Evolutionary conservation across 2,797 vertebrate genomes (phyloP), one percentile per base, ranked within the genome.

Genomic region (Darevskia nairensis): DNA sequence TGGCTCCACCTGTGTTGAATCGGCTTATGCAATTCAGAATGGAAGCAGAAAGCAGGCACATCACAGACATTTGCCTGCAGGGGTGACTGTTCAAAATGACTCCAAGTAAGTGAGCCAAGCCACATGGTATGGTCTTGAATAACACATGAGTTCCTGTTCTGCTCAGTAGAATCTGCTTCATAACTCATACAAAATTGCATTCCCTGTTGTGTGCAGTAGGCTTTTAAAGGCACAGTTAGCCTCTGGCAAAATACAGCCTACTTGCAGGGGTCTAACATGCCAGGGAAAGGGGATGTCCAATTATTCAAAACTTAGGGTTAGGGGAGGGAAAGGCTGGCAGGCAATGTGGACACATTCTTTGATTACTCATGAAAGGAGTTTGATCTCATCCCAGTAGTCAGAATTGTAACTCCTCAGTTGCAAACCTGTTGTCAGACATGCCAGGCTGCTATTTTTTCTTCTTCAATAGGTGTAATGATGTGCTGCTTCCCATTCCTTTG

Each of bases 371-470:
- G 68, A 85, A 77, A 80, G 39, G 55, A 90, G 85, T 11, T 10
- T 82, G 74, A 66, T 85, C 59, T 35, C 59, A 27, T 32, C 83
- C 13, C 77, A 74, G 75, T 13, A 89, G 46, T 25, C 32, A 50
- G 89, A 68, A 86, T 86, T 69, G 66, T 64, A 61, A 78, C 90
- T 93, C 46, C 80, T 92, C 69, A 4, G 29, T 17, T 11, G 39
- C 21, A 68, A 21, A 69, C 80, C 50, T 87, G 6, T 78, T 41
- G 29, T 80, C 92, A 90, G 82, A 77, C 79, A 89, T 64, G 25
- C 76, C 88, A 78, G 72, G 72, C 79, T 71, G 78, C 87, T 71
- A 2, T 64, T 64, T 64, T 15, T 55, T 55, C 50, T 23, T 64
- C 61, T 64, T 64, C 61, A 64, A 23, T 64, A 64, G 61, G 17